Evolutionary conservation across 1,140 invertebrate genomes (phyloP), one percentile per base, ranked within the genome.

Genomic region (Drosophila murphyi): DNA sequence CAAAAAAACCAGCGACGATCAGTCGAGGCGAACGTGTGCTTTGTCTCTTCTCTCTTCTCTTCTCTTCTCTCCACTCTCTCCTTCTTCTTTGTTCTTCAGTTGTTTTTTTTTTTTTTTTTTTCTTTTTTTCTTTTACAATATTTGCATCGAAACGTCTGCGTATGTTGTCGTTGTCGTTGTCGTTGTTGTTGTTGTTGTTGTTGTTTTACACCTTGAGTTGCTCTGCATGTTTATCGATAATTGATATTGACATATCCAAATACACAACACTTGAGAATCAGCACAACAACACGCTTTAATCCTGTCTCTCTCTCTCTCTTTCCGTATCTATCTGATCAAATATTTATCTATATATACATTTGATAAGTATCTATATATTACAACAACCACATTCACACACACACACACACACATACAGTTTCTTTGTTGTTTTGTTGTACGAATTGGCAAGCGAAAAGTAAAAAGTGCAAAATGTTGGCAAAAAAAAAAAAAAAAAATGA

Each of bases 171-270:
- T 72, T 78, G 59, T 76, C 57, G 63, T 81, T 72, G 63, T 73
- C 80, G 34, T 31, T 39, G 8, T 35, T 55, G 37, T 57, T 43
- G 55, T 71, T 70, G 67, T 79, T 64, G 47, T 54, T 56, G 65
- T 65, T 78, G 43, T 69, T 60, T 47, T 29, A 43, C 12, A 55
- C 57, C 48, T 71, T 71, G 72, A 63, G 55, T 76, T 72, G 74
- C 71, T 68, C 63, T 65, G 82, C 83, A 87, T 88, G 83, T 65
- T 87, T 87, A 87, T 87, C 79, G 68, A 86, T 87, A 60, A 55
- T 55, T 39, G 54, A 55, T 55, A 37, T 62, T 47, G 52, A 48
- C 55, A 50, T 35, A 50, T 64, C 67, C 50, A 48, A 32, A 71
- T 47, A 61, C 41, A 55, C 35, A 70, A 71, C 59, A 76, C 68